Percentiles rank a stretch among this genome's conserved stretches.
phyloP scores from a whole-genome alignment of 2,888 invertebrate genomes.

The Asteroscopus sphinx region DNA sequence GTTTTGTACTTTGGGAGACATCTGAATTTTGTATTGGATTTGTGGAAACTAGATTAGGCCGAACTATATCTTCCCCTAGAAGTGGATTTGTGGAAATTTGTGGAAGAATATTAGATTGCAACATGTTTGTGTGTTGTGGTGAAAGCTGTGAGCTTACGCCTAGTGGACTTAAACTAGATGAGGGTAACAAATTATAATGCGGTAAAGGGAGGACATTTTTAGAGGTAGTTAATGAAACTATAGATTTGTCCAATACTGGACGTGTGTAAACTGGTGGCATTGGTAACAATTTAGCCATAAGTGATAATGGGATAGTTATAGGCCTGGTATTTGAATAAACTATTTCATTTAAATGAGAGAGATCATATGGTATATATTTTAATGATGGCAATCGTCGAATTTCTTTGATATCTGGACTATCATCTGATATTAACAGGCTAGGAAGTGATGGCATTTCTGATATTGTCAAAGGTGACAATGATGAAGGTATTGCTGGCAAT shows the following conservation, averaged over 20 bases:
- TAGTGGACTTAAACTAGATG: neutral
- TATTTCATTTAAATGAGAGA: neutral
- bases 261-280: neutral
- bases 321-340: neutral
- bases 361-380: neutral
- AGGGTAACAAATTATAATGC: neutral
- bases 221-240: neutral
- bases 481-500: neutral
- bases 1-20: neutral
- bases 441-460: neutral
- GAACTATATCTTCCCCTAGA: neutral
- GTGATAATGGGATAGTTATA: too few relatives aligned
- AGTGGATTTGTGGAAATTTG: neutral
- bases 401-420: too few relatives aligned
- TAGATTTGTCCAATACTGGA: neutral
- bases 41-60: neutral
- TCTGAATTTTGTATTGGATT: neutral
- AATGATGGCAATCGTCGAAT: neutral
- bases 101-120: neutral
- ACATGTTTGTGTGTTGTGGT: too few relatives aligned
- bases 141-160: neutral
- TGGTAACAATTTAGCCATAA: too few relatives aligned
- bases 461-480: neutral
- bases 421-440: neutral
- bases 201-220: neutral